Conservation (phyloP, 2,888 invertebrate genomes). For the Suillia variegata region DNA sequence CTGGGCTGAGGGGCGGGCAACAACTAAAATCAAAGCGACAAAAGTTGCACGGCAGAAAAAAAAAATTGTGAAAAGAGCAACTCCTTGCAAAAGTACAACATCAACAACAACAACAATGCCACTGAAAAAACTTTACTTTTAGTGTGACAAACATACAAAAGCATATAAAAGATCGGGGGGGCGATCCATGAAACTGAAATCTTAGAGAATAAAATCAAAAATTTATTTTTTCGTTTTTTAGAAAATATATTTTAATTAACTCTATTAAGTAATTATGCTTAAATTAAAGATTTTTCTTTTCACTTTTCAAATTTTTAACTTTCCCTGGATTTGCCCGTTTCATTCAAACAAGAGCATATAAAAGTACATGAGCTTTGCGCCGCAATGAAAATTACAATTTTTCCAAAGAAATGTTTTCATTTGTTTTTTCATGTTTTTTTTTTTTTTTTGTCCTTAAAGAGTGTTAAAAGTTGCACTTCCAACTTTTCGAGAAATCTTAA, state of each 20-base stretch:
- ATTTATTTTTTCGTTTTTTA: too few species aligned
- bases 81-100: not conserved
- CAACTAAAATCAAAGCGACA: not conserved
- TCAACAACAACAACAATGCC: not conserved
- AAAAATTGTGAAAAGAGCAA: not conserved
- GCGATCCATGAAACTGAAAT: too few species aligned
- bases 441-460: not conserved
- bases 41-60: not conserved
- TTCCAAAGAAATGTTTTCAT: not conserved
- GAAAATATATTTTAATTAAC: too few species aligned
- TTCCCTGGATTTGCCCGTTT: too few species aligned
- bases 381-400: not conserved
- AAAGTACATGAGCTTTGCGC: not conserved
- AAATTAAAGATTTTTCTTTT: too few species aligned
- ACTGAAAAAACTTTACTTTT: slow-evolving; percentile 3
- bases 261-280: too few species aligned
- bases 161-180: too few species aligned
- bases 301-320: too few species aligned
- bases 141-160: not conserved
- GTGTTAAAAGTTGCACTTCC: slow-evolving; percentile 4
- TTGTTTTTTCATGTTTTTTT: too few species aligned
- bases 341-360: too few species aligned
- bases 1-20: too few species aligned
- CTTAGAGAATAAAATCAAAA: too few species aligned
- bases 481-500: not conserved